Conservation (phyloP, 2,797 vertebrate species). For the Melopsittacus undulatus region DNA sequence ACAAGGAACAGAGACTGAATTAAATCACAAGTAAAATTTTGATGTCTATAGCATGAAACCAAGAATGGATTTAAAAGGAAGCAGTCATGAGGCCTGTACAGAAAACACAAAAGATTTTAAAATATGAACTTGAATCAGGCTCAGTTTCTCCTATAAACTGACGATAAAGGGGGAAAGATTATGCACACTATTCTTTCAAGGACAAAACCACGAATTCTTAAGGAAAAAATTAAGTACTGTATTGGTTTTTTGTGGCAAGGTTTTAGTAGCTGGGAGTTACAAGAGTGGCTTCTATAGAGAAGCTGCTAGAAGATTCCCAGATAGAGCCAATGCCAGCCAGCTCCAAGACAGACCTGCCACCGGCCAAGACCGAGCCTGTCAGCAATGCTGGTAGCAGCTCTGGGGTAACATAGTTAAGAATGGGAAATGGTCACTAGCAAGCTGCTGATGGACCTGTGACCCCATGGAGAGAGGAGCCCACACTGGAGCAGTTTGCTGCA, state of each 20-base stretch:
- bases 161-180: not conserved
- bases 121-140: not conserved
- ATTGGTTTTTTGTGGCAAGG: not conserved
- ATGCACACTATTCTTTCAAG: not conserved
- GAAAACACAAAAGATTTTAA: conserved; percentile 47
- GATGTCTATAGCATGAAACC: conserved; percentile 27
- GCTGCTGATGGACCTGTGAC: not conserved
- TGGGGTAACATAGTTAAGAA: not conserved
- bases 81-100: not conserved
- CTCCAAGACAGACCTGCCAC: fast-evolving
- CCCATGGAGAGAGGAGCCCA: not conserved
- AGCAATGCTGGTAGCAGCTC: not conserved
- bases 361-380: not conserved
- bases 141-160: not conserved
- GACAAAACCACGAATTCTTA: not conserved
- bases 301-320: not conserved
- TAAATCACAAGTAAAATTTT: conserved; percentile 42
- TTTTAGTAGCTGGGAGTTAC: not conserved
- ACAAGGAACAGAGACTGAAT: conserved; percentile 26
- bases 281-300: not conserved
- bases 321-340: not conserved
- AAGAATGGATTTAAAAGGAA: conserved; percentile 42
- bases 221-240: not conserved
- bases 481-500: not conserved
- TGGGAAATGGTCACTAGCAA: fast-evolving